Evolutionary conservation across 64 coral and sea anemone species (phyloP).

Genomic region (Montipora efflorescens): DNA sequence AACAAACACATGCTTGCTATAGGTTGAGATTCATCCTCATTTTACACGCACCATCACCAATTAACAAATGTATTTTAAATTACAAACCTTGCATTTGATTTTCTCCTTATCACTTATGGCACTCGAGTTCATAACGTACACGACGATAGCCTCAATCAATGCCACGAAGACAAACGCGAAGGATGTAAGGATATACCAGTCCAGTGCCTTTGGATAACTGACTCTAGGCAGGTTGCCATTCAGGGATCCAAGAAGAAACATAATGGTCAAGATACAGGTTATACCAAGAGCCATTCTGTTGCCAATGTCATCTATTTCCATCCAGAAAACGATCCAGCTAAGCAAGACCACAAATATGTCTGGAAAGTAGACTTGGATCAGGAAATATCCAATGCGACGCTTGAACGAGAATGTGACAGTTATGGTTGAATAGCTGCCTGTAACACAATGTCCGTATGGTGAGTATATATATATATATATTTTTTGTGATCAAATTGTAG

Average conservation of each 20-base stretch:
- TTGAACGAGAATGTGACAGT: conserved; percentile 70
- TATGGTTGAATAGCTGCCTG: conserved; percentile 68
- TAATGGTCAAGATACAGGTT: conserved; percentile 79
- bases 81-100: conserved; percentile 28
- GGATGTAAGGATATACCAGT: conserved; percentile 91
- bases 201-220: conserved; percentile 86
- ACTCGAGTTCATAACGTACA: conserved; percentile 25
- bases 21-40: too few relatives aligned
- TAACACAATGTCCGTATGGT: neutral
- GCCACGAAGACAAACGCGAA: conserved; percentile 82
- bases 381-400: conserved; percentile 44
- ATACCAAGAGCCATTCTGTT: conserved; percentile 73
- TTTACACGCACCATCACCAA: too few relatives aligned
- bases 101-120: neutral
- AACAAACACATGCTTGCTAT: too few relatives aligned
- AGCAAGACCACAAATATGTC: conserved; percentile 62
- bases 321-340: conserved; percentile 76
- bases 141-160: conserved; percentile 79
- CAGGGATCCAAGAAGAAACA: conserved; percentile 76
- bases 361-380: conserved; percentile 70
- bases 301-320: conserved; percentile 64
- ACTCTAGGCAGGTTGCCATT: conserved; percentile 75
- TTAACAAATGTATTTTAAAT: too few relatives aligned
- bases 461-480: too few relatives aligned
- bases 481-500: too few relatives aligned